Percentiles rank a stretch among this genome's conserved stretches.
phyloP scores from a whole-genome alignment of 2,888 invertebrate species.

The Ethmia dodecea region DNA sequence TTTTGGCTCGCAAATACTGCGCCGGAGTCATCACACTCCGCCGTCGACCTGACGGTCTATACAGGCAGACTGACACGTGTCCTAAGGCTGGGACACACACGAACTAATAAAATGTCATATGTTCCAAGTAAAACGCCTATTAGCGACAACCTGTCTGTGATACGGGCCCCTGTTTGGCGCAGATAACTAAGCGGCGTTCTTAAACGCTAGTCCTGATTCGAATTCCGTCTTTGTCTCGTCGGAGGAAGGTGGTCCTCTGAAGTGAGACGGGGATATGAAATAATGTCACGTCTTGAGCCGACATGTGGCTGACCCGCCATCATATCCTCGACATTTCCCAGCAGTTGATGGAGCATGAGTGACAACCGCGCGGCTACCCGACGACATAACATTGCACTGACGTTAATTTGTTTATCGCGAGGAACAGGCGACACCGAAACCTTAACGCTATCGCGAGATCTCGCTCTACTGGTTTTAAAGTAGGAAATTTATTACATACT shows the following conservation, averaged over 20 bases:
- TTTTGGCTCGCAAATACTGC: slow-evolving; percentile 49
- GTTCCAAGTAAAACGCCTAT: slow-evolving; percentile 70
- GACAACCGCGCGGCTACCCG: slow-evolving; percentile 55
- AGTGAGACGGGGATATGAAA: slow-evolving; percentile 66
- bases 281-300: slow-evolving; percentile 61
- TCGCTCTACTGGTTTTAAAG: slow-evolving; percentile 51
- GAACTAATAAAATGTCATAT: slow-evolving; percentile 59
- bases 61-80: slow-evolving; percentile 57
- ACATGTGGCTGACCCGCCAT: slow-evolving; percentile 72
- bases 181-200: slow-evolving; percentile 62
- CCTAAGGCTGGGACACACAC: slow-evolving; percentile 61
- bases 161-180: slow-evolving; percentile 55
- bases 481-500: slow-evolving; percentile 56
- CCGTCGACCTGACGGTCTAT: slow-evolving; percentile 45
- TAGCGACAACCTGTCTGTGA: slow-evolving; percentile 72
- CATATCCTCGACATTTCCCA: slow-evolving; percentile 68
- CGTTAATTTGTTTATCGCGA: slow-evolving; percentile 68
- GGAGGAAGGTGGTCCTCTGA: slow-evolving; percentile 48
- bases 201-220: slow-evolving; percentile 45
- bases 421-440: slow-evolving; percentile 52
- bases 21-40: slow-evolving; percentile 49
- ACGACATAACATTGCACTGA: slow-evolving; percentile 67
- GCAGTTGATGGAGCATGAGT: slow-evolving; percentile 77
- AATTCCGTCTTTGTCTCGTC: slow-evolving; percentile 64
- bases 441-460: slow-evolving; percentile 57